Percentiles rank a stretch among this genome's conserved stretches.
These are phyloP conservation scores for Thecophora atra DNA, from an alignment of 2,888 invertebrate species.

Conservation along the genomic window DNA sequence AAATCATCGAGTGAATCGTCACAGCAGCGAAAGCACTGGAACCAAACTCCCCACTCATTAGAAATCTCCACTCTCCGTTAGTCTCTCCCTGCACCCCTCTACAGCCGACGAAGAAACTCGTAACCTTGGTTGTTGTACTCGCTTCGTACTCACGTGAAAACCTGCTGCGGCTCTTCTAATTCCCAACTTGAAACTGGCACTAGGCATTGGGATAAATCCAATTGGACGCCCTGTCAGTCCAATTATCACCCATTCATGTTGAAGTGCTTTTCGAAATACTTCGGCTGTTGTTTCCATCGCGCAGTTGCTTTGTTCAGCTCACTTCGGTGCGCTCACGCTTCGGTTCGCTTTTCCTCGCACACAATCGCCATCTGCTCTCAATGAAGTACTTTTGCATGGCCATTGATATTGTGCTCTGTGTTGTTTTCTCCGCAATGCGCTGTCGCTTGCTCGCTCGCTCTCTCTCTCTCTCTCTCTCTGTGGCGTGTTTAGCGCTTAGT, in stretches of 20 bases:
- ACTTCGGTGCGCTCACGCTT: neutral
- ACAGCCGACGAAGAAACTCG: too few relatives aligned
- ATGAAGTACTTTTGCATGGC: conserved; percentile 26
- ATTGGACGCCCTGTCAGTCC: conserved; percentile 1
- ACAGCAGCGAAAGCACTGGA: too few relatives aligned
- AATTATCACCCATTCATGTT: conserved; percentile 21
- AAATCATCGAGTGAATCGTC: conserved; percentile 4
- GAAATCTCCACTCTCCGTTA: too few relatives aligned
- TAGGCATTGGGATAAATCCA: neutral
- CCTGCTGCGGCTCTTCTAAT: too few relatives aligned
- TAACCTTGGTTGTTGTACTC: too few relatives aligned
- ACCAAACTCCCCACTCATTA: too few relatives aligned
- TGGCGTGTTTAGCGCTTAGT: neutral
- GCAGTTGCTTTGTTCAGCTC: conserved; percentile 1
- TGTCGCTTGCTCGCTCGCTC: neutral
- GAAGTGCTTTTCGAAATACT: neutral
- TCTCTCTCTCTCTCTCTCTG: neutral
- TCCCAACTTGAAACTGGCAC: too few relatives aligned
- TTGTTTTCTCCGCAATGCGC: neutral
- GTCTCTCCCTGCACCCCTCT: too few relatives aligned
- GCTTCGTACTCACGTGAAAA: too few relatives aligned
- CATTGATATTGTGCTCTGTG: neutral
- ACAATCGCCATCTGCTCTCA: conserved; percentile 14
- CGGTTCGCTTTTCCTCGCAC: neutral
- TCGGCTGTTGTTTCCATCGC: neutral